Conservation (phyloP, 2,113 vertebrate species). For the Cephalopterus ornatus region DNA sequence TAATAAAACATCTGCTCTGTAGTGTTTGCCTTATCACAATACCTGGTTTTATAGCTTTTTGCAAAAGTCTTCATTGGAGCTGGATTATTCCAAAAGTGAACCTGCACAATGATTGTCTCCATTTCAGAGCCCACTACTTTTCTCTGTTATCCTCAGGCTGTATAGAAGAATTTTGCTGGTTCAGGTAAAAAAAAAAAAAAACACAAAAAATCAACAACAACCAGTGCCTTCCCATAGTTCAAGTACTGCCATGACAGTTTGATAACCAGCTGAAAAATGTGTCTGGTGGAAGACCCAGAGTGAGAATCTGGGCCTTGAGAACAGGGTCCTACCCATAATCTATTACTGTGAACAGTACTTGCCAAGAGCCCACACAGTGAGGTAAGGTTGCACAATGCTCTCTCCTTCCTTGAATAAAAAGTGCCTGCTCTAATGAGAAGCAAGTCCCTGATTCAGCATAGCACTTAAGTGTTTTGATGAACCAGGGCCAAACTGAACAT, state of each 20-base stretch:
- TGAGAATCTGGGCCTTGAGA: background rate
- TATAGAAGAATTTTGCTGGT: background rate
- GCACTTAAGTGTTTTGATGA: slow-evolving; percentile 62
- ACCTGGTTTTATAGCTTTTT: background rate
- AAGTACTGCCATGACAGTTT: background rate
- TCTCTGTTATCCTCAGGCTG: background rate
- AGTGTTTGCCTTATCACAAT: background rate
- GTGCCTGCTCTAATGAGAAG: slow-evolving; percentile 32
- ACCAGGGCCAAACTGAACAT: slow-evolving; percentile 63
- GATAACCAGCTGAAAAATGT: background rate
- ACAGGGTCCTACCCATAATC: background rate
- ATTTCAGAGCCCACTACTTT: background rate
- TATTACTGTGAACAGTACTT: background rate
- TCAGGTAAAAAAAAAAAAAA: background rate
- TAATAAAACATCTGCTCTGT: background rate
- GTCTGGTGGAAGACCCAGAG: background rate
- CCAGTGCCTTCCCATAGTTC: background rate
- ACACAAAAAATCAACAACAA: background rate
- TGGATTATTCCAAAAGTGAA: background rate
- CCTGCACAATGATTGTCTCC: background rate
- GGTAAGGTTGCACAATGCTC: slow-evolving; percentile 4
- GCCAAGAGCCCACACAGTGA: slow-evolving; percentile 37
- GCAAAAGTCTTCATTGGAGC: background rate
- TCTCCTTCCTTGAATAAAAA: slow-evolving; percentile 8
- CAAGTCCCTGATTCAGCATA: slow-evolving; percentile 63